Percentiles rank a stretch among this genome's conserved stretches.
Conservation (phyloP, 2,113 vertebrate genomes). For the Hyperopisus bebe region DNA sequence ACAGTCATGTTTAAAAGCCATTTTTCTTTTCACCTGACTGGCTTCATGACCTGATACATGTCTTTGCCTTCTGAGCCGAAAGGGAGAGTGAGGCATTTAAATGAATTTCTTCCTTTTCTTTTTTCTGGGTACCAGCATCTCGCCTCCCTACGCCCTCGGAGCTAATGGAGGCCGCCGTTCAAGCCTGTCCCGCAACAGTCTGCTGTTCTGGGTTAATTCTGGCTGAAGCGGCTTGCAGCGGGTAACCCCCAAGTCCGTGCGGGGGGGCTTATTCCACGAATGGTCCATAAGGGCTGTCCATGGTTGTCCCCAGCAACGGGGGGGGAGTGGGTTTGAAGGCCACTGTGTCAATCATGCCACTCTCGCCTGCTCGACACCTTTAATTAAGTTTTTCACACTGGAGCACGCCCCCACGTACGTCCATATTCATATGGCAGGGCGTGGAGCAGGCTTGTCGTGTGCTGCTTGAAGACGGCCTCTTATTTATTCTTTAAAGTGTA, state of each 20-base stretch:
- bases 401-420: constrained; percentile 33
- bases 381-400: constrained; percentile 51
- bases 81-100: neutral
- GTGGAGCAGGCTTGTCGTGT: neutral
- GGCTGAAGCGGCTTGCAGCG: neutral
- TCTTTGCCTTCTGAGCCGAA: neutral
- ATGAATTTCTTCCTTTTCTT: neutral
- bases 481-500: neutral
- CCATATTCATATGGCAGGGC: constrained; percentile 40
- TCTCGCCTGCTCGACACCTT: constrained; percentile 39
- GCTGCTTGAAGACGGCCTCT: neutral
- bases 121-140: neutral
- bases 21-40: neutral
- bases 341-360: constrained; percentile 32
- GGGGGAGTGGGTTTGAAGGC: neutral
- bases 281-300: neutral
- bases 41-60: neutral
- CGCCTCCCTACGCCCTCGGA: neutral
- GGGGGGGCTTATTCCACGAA: neutral
- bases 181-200: neutral
- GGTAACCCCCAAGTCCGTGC: neutral
- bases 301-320: neutral
- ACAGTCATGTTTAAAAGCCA: neutral
- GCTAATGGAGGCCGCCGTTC: neutral
- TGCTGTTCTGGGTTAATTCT: neutral